A percentile compares a stretch with the other conserved stretches of the same genome.
Evolutionary conservation across 2,888 invertebrate genomes (phyloP).

Genomic region (Crematogaster levior): DNA sequence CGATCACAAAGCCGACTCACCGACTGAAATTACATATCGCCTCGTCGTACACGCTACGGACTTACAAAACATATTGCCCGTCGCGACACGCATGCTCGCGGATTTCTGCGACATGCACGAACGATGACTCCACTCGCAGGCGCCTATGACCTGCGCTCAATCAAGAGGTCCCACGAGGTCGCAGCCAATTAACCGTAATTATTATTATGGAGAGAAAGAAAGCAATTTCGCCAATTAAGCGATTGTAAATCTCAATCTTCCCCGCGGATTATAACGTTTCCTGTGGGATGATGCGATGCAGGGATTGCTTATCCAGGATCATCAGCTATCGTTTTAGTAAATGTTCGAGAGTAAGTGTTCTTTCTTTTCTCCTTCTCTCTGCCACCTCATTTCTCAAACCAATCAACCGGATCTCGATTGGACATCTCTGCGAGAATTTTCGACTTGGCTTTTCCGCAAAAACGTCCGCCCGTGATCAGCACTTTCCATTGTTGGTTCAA

Average conservation of each 20-base stretch:
- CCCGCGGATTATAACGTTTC: background rate
- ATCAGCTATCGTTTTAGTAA: too few relatives aligned
- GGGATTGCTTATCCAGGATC: background rate
- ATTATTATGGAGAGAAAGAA: conserved; percentile 52
- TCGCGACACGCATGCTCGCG: conserved; percentile 47
- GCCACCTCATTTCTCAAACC: background rate
- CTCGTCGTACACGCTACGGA: conserved; percentile 41
- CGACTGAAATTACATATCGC: conserved; percentile 69
- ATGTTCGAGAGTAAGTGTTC: background rate
- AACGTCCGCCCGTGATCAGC: conserved; percentile 20
- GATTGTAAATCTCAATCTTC: conserved; percentile 49
- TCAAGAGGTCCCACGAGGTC: conserved; percentile 67
- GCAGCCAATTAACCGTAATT: conserved; percentile 65
- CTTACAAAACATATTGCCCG: conserved; percentile 32
- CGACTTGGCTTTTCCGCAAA: conserved; percentile 35
- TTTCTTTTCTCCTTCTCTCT: background rate
- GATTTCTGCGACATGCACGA: conserved; percentile 59
- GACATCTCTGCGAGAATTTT: background rate
- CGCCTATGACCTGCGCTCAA: conserved; percentile 59
- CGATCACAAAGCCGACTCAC: conserved; percentile 66
- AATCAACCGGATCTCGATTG: conserved; percentile 6
- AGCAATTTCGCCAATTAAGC: conserved; percentile 67
- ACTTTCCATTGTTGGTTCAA: conserved; percentile 53
- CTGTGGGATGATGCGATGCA: too few relatives aligned
- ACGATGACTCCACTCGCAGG: conserved; percentile 58